Evolutionary conservation across 2,797 vertebrate genomes (phyloP), one percentile per base, ranked within the genome.

Genomic region (Sebastes vulpes): DNA sequence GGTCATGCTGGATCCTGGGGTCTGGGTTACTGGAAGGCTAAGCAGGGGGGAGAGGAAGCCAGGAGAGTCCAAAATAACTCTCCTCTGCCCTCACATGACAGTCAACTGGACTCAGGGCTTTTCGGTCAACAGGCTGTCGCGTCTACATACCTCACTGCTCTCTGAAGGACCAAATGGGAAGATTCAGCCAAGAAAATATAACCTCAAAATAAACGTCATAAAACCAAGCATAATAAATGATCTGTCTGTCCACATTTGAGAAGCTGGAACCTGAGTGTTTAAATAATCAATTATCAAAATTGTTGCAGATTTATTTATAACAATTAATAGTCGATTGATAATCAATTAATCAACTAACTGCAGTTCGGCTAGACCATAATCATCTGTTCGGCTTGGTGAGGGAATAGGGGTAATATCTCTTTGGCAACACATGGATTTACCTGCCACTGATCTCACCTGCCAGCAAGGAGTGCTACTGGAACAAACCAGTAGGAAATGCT

Each of bases 1-100:
- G 92, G 89, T 90, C 88, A 91, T 78, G 74, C 79, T 89, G 81
- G 82, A 90, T 95, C 90, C 82, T 50, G 72, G 83, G 90, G 93
- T 89, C 89, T 91, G 90, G 95, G 96, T 96, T 92, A 96, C 35
- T 3, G 25, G 84, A 64, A 94, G 92, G 92, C 81, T 92, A 96
- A 87, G 79, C 73, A 58, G 92, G 85, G 80, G 81, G 81, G 84
- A 77, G 89, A 94, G 94, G 77, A 88, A 72, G 76, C 79, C 86
- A 90, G 56, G 71, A 93, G 70, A 75, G 75, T 85, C 94, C 90
- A 65, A 61, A 94, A 95, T 93, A 95, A 85, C 91, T 90, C 81
- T 77, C 52, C 63, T 71, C 83, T 89, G 81, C 76, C 81, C 91
- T 79, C 80, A 89, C 87, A 79, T 87, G 89, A 93, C 91, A 80